phyloP scores from a whole-genome alignment of 1,140 invertebrate species.

The Bilobella aurantiaca region DNA sequence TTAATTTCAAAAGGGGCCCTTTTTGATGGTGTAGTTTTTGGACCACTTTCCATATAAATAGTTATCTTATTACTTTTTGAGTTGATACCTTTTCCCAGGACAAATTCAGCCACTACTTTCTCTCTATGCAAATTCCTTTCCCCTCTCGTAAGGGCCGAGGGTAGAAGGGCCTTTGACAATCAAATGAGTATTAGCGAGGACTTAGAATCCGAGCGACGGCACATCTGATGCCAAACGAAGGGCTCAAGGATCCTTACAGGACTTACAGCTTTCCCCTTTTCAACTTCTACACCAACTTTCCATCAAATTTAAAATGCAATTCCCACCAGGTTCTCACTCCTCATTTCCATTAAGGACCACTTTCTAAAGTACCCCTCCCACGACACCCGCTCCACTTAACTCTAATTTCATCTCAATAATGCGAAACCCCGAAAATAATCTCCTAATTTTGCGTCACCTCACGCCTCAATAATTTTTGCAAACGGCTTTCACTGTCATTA shows the following conservation, averaged over 20 bases:
- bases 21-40: background rate
- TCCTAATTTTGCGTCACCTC: no score
- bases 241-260: no score
- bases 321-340: background rate
- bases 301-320: background rate
- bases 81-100: conserved; percentile 4
- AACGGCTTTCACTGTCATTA: no score
- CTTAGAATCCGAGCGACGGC: background rate
- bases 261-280: background rate
- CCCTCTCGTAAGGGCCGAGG: no score
- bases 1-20: background rate
- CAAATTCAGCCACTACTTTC: background rate
- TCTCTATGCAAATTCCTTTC: background rate
- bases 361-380: no score
- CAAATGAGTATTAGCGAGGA: background rate
- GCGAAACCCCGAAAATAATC: no score
- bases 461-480: no score
- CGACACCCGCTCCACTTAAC: no score
- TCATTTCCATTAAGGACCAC: background rate
- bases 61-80: background rate
- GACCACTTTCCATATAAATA: background rate
- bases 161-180: background rate
- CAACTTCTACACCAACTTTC: background rate
- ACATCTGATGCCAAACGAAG: conserved; percentile 1
- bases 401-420: no score